Base-by-base conservation (phyloP, 2,797 vertebrate genomes). In the Enteromius argenteus region DNA sequence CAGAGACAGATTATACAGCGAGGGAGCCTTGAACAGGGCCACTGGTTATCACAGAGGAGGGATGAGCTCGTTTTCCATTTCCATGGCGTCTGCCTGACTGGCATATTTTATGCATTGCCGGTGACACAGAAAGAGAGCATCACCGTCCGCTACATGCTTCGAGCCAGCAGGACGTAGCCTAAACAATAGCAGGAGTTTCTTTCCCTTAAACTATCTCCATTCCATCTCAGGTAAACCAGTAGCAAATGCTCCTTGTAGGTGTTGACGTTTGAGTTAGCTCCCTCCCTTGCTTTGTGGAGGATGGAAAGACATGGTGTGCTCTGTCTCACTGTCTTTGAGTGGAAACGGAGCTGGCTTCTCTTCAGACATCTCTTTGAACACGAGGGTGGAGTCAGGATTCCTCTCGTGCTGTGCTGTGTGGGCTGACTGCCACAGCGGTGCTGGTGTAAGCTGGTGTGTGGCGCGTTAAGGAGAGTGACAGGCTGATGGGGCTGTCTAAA, bases 201-300 rank as follows among this genome's bases (percentile, higher is more conserved):
- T 87, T 89, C 42, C n/a, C 79, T 87, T 87, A 86, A 89, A 77
- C 85, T 67, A 84, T 76, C 79, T 56, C 9, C 23, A 73, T 80
- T 84, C 67, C 74, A 80, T 87, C 83, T 89, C 83, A 75, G 69
- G 76, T 79, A 79, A 69, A 85, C 35, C 17, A 49, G 74, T 86
- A 86, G 88, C 84, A 88, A 85, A 88, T 78, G 85, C 72, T 64
- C 81, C 37, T 66, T 81, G 44, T 67, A 77, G 80, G 39, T 84
- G 83, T 87, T 87, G 90, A 90, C 85, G 86, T 88, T 85, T 89
- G 51, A 82, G 86, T 74, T 76, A 27, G 72, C 75, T 81, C 51
- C 71, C 58, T 75, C 49, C 62, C 66, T 62, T 42, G 14, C 21
- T 80, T 68, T 79, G 15, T 81, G 37, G 7, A 23, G 37, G 19